A percentile compares a stretch with the other conserved stretches of the same genome.
These are phyloP conservation scores for Chionoecetes opilio DNA, from an alignment of 1,140 invertebrate genomes.

Conservation along the genomic window DNA sequence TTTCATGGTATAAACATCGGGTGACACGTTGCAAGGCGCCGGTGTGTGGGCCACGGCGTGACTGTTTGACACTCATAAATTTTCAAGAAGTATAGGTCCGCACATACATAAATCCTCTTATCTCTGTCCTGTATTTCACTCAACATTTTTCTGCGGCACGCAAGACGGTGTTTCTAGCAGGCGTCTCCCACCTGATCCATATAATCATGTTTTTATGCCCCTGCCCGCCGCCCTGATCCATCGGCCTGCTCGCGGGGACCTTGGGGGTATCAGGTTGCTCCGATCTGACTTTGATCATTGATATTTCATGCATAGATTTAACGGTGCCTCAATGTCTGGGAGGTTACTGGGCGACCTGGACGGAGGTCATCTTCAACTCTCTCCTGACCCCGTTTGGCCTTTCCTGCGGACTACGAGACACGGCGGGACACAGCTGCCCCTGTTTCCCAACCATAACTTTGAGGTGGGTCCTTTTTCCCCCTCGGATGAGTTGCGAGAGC, in stretches of 20 bases:
- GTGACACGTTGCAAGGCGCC: background rate
- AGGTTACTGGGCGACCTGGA: constrained; percentile 55
- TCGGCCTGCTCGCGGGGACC: background rate
- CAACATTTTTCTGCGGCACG: constrained; percentile 34
- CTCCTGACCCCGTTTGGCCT: constrained; percentile 61
- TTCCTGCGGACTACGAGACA: constrained; percentile 44
- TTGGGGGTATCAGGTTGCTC: constrained; percentile 20
- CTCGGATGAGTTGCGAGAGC: constrained; percentile 20
- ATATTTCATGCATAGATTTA: constrained; percentile 54
- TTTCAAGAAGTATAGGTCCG: background rate
- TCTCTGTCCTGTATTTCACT: constrained; percentile 36
- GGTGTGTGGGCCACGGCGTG: background rate
- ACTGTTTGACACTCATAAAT: background rate
- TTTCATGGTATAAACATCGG: background rate
- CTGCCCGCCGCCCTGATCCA: background rate
- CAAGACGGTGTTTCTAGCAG: background rate
- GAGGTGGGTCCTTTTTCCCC: background rate
- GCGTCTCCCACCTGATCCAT: constrained; percentile 49
- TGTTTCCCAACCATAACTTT: background rate
- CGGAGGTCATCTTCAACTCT: constrained; percentile 69
- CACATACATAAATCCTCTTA: constrained; percentile 21
- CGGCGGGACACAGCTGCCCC: constrained; percentile 39
- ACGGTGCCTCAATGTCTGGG: constrained; percentile 36
- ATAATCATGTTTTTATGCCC: constrained; percentile 34
- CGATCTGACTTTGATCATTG: background rate